Evolutionary conservation across 2,113 vertebrate genomes (phyloP).

Genomic region (Thamnaconus septentrionalis): DNA sequence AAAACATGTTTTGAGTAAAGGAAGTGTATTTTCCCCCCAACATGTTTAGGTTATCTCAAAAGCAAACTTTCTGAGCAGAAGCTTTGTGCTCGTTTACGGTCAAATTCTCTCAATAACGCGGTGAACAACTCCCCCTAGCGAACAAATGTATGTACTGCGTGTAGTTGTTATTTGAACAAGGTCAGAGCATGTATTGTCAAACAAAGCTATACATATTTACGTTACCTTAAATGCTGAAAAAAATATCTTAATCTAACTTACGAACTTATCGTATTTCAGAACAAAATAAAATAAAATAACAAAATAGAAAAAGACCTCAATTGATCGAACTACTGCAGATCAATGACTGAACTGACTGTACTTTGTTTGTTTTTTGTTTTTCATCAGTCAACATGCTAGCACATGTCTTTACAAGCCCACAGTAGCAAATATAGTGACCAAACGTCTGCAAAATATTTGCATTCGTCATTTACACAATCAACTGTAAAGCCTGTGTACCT

Average conservation of each 20-base stretch:
- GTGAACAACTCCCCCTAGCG: slow-evolving; percentile 60
- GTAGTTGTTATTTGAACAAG: too few species aligned
- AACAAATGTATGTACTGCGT: not conserved
- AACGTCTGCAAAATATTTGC: not conserved
- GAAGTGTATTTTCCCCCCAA: too few species aligned
- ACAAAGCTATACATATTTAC: too few species aligned
- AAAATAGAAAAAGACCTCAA: too few species aligned
- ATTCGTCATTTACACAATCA: slow-evolving; percentile 1
- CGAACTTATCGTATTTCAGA: too few species aligned
- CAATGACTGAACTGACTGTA: not conserved
- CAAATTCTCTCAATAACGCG: not conserved
- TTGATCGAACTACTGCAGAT: too few species aligned
- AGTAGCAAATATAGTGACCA: not conserved
- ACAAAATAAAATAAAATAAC: too few species aligned
- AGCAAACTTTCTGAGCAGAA: not conserved
- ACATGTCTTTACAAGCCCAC: not conserved
- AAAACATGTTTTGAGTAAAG: too few species aligned
- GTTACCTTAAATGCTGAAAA: too few species aligned
- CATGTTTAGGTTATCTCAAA: too few species aligned
- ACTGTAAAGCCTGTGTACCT: not conserved
- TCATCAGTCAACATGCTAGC: not conserved
- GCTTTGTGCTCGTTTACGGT: not conserved
- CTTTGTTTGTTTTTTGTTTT: not conserved
- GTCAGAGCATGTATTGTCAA: too few species aligned
- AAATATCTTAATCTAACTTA: too few species aligned